Evolutionary conservation across 2,113 vertebrate species (phyloP).

Genomic region (Bungarus multicinctus): DNA sequence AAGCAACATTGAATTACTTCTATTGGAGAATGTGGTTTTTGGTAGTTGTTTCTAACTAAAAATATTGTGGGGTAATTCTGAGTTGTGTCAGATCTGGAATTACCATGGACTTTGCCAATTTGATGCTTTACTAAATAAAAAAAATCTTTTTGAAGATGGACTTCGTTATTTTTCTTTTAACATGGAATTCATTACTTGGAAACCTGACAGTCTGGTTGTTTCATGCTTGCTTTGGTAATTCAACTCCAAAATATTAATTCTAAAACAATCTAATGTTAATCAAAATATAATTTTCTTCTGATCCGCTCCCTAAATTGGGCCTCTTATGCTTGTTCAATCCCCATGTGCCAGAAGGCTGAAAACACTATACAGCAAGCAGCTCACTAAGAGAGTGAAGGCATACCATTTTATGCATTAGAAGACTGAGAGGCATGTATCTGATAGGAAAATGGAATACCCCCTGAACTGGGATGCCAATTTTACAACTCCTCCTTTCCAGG

Average conservation of each 20-base stretch:
- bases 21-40: no score
- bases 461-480: neutral
- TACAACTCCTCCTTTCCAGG: neutral
- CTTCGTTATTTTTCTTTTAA: no score
- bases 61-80: no score
- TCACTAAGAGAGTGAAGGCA: neutral
- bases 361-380: neutral
- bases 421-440: neutral
- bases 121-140: no score
- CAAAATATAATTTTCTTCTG: neutral
- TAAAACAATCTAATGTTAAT: neutral
- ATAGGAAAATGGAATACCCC: neutral
- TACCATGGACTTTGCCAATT: no score
- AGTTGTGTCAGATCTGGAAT: no score
- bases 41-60: no score
- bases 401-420: neutral
- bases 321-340: neutral
- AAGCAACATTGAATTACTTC: no score
- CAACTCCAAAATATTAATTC: neutral
- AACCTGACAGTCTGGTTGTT: neutral
- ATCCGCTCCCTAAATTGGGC: neutral
- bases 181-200: no score
- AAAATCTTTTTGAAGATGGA: no score
- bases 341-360: neutral
- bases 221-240: constrained; percentile 17